Percentiles rank a stretch among this genome's conserved stretches.
Conservation (phyloP, 2,113 vertebrate genomes). For the Microtus ochrogaster region DNA sequence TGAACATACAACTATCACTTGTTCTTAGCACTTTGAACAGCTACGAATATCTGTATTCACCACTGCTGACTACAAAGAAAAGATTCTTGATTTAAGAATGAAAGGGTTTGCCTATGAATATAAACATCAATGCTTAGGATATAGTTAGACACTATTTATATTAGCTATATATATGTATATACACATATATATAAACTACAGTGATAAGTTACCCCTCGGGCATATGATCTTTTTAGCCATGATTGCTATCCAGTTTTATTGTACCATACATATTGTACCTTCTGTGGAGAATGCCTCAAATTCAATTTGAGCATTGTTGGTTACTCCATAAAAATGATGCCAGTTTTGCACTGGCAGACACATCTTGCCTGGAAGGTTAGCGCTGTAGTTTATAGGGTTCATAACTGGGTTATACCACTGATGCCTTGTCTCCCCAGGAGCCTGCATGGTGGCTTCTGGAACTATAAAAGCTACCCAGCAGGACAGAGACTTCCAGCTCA, state of each 20-base stretch:
- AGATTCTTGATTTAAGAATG: background rate
- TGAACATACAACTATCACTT: background rate
- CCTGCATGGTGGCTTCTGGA: background rate
- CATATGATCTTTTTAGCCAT: background rate
- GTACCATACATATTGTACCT: too few species aligned
- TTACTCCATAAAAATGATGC: background rate
- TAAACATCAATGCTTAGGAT: background rate
- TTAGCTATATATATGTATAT: background rate
- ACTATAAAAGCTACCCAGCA: background rate
- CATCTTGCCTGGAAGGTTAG: background rate
- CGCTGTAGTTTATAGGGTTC: background rate
- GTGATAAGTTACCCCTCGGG: background rate
- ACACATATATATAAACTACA: background rate
- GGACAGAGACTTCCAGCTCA: background rate
- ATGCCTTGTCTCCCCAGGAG: background rate
- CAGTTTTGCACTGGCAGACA: background rate
- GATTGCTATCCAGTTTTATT: background rate
- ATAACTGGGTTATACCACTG: background rate
- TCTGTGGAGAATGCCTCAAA: background rate
- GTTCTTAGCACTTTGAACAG: background rate
- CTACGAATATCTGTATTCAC: background rate
- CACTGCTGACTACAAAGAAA: background rate
- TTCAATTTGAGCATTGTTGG: background rate
- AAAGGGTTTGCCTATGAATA: background rate
- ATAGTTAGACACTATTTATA: background rate